These are phyloP conservation scores for Paramuricea clavata DNA, from an alignment of 92 coral and sea anemone species.

Conservation along the genomic window DNA sequence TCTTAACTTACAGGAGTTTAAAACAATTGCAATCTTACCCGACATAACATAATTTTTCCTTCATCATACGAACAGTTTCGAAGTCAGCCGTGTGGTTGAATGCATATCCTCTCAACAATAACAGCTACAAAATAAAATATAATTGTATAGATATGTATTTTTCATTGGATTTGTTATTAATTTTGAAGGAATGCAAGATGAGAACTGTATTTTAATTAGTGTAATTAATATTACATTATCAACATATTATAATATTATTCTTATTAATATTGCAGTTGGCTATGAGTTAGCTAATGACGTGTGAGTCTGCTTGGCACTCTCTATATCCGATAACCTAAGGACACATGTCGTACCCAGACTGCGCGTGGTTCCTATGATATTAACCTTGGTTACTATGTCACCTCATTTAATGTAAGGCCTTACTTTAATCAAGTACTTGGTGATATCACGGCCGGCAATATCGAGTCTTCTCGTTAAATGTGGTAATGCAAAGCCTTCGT, in stretches of 20 bases:
- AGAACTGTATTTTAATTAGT: too few relatives aligned
- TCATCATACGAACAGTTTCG: constrained; percentile 99
- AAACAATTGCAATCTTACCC: constrained; percentile 77
- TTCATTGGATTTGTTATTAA: not conserved
- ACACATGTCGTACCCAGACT: too few relatives aligned
- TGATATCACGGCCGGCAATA: constrained; percentile 96
- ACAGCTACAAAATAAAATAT: constrained; percentile 63
- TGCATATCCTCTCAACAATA: constrained; percentile 96
- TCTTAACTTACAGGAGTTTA: too few relatives aligned
- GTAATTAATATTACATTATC: not conserved
- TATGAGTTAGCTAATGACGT: too few relatives aligned
- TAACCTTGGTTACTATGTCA: too few relatives aligned
- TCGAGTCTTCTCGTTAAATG: constrained; percentile 95
- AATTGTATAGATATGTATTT: not conserved
- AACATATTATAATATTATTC: not conserved
- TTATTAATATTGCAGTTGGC: too few relatives aligned
- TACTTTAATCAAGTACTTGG: constrained; percentile 93
- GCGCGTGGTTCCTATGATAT: too few relatives aligned
- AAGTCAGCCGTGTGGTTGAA: constrained; percentile 99
- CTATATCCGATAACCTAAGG: too few relatives aligned
- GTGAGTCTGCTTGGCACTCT: too few relatives aligned
- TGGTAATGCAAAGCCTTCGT: constrained; percentile 97
- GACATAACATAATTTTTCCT: constrained; percentile 96
- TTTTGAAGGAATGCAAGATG: not conserved
- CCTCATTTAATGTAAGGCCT: not conserved